Conservation (phyloP, 2,888 invertebrate genomes). For the Parelbella ahira region DNA sequence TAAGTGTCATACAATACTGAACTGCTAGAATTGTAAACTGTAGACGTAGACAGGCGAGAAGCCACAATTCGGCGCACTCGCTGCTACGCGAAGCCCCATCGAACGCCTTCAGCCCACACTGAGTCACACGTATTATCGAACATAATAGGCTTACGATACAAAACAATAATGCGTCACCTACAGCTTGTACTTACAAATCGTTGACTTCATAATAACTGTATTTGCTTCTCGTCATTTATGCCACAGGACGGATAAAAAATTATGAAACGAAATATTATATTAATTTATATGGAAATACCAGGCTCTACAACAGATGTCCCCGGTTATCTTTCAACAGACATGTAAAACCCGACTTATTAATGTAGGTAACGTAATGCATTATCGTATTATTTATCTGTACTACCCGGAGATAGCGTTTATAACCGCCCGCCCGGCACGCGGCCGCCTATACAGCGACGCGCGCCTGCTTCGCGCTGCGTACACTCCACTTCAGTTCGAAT, state of each 20-base stretch:
- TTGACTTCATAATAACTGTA: too few relatives aligned
- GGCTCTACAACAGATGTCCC: slow-evolving; percentile 54
- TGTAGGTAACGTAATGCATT: too few relatives aligned
- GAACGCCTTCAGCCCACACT: slow-evolving; percentile 47
- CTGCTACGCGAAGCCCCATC: slow-evolving; percentile 56
- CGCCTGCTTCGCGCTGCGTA: slow-evolving; percentile 39
- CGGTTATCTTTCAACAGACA: slow-evolving; percentile 63
- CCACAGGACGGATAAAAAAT: slow-evolving; percentile 1
- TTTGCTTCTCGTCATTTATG: too few relatives aligned
- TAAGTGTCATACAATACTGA: not conserved
- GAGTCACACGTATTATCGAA: slow-evolving; percentile 47
- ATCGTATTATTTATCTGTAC: slow-evolving; percentile 60
- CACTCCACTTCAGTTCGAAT: slow-evolving; percentile 28
- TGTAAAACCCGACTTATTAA: too few relatives aligned
- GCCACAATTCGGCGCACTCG: slow-evolving; percentile 63
- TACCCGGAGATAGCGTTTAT: slow-evolving; percentile 51
- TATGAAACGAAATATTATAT: slow-evolving; percentile 1
- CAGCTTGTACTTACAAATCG: too few relatives aligned
- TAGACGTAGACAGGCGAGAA: slow-evolving; percentile 52
- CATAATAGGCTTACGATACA: slow-evolving; percentile 40
- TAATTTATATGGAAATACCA: slow-evolving; percentile 30
- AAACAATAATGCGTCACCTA: too few relatives aligned
- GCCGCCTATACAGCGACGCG: slow-evolving; percentile 37
- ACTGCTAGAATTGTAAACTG: slow-evolving; percentile 18
- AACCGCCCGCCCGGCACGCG: slow-evolving; percentile 51